Base-by-base conservation (phyloP, 2,888 invertebrate genomes). In the Phengaris alcon region DNA sequence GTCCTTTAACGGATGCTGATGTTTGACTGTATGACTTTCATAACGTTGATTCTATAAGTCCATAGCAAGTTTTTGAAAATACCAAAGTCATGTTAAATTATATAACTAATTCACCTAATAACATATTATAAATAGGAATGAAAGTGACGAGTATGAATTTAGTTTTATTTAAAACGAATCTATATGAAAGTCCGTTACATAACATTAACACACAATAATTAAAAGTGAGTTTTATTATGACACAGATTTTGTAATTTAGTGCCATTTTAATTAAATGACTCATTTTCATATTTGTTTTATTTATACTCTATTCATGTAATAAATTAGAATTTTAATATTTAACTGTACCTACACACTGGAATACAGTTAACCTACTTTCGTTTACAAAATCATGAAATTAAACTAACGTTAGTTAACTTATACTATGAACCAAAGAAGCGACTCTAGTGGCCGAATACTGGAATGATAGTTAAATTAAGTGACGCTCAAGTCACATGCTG, bases 221-320 rank as follows among this genome's bases (percentile, higher is more conserved):
- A 64, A 64, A 64, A 64, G 35, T 64, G 35, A 64, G 64, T 64
- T 64, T 55, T 64, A 35, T 44, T 35, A 4, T 64, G 35, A 64
- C 64, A 64, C 64, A 64, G 15, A 6, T 52, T 44, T 64, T 64
- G 22, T 59, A 22, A 22, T 59, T 64, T 44, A 64, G 35, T 64
- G 12, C 35, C 35, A 12, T 35, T 44, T 64, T 64, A 64, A 35
- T 64, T 64, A 12, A 12, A 35, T 64, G 35, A 59, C 57, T 59
- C 22, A 59, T 59, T 64, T 35, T 64, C 35, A 44, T 44, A 35
- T 13, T 64, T 44, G 64, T 64, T 35, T 64, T 13, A 44, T 35
- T 13, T 64, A 64, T 64, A 35, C 35, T 64, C 35, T 64, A 35
- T 64, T 64, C 64, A 64, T 0, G 59, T 22, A 22, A 59, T 13